Evolutionary conservation across 2,797 vertebrate genomes (phyloP).

Genomic region (Helostoma temminkii): DNA sequence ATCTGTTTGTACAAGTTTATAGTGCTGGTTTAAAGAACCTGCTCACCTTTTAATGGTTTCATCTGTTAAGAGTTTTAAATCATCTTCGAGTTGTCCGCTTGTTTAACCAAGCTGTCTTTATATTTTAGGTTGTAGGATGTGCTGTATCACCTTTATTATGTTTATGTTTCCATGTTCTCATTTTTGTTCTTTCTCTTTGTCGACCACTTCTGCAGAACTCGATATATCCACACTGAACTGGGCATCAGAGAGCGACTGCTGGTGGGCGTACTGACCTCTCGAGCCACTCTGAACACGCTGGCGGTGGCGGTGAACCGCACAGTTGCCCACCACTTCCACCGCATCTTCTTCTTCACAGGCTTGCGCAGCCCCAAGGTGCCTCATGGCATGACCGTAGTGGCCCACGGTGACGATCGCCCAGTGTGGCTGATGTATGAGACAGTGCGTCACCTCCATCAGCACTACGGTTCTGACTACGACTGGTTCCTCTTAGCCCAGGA

Average conservation of each 20-base stretch:
- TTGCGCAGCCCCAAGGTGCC: conserved; percentile 91
- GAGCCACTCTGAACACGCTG: conserved; percentile 90
- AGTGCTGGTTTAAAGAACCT: not conserved
- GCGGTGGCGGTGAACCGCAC: conserved; percentile 97
- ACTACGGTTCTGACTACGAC: conserved; percentile 93
- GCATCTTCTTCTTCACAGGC: conserved; percentile 93
- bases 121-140: not conserved
- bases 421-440: conserved; percentile 99
- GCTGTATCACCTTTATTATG: not conserved
- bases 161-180: not conserved
- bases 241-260: conserved; percentile 94
- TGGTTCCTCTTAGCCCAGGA: conserved; percentile 98
- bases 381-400: conserved; percentile 92
- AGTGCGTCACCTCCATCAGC: conserved; percentile 90
- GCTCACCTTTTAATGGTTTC: not conserved
- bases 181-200: not conserved
- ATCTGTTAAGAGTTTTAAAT: not conserved
- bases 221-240: conserved; percentile 97
- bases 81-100: no score
- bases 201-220: conserved; percentile 84
- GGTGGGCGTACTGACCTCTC: conserved; percentile 93
- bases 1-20: not conserved
- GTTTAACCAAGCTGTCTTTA: not conserved
- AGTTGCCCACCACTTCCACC: conserved; percentile 92
- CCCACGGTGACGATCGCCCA: conserved; percentile 93